Evolutionary conservation across 1,140 invertebrate genomes (phyloP), one percentile per base, ranked within the genome.

Genomic region (Zaprionus inermis): DNA sequence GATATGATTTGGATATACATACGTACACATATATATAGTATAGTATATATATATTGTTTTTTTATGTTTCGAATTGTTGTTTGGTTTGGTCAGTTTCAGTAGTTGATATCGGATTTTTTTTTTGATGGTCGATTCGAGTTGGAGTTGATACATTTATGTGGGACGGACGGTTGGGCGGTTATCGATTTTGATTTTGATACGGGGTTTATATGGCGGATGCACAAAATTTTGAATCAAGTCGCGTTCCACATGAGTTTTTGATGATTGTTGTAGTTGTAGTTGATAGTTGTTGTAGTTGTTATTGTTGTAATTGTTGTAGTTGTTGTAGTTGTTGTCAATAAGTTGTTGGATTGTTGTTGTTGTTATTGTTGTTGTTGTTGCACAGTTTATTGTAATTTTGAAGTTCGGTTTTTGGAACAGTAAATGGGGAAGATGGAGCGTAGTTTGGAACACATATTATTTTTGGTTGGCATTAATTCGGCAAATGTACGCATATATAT

Each of bases 81-180:
- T 16, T 55, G 61, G 69, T 81, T 60, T 4, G 30, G 78, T 78
- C 67, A 68, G 75, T 76, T 76, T 63, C 52, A 55, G 61, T 64
- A 80, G 70, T 76, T 72, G 54, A 58, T 49, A 63, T 59, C 68
- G 30, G 56, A 38, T 52, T 44, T 28, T 28, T 28, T 28, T 59
- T 44, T 59, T 5, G 57, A 59, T 98, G 97, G 93, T 97, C 97
- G 97, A 94, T 72, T 71, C 22, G 14, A 72, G 24, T 69, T 69
- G 16, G 44, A 72, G 44, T 49, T 49, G 44, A 49, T 49, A 49
- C 18, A 10, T 6, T 52, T 46, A 61, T 73, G 71, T 51, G 44
- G 44, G 67, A 56, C 71, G 65, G 65, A 69, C 71, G 65, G 56
- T 72, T 72, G 46, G 57, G 55, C 71, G 58, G 67, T 72, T 69